These are phyloP conservation scores for Tinea semifulvella DNA, from an alignment of 2,888 invertebrate genomes.

Conservation along the genomic window DNA sequence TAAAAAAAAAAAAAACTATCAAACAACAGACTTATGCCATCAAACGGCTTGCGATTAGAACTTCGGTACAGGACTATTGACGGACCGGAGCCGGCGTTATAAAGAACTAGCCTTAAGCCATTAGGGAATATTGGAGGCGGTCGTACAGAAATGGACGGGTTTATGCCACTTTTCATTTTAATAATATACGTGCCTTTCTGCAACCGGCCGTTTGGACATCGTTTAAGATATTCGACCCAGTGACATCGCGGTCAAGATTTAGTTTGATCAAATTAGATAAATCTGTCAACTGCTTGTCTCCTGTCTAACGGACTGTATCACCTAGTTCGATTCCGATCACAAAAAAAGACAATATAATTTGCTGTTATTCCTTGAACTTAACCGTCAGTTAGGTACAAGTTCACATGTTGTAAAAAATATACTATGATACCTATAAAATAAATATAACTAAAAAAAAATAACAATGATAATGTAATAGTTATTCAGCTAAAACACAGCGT, in stretches of 20 bases:
- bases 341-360: no score
- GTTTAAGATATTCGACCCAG: neutral
- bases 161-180: slow-evolving; percentile 22
- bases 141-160: slow-evolving; percentile 28
- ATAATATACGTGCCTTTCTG: neutral
- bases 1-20: neutral
- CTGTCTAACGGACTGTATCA: neutral
- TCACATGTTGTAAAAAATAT: no score
- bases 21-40: no score
- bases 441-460: no score
- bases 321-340: no score
- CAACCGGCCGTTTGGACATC: neutral
- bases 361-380: no score
- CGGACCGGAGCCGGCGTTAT: slow-evolving; percentile 31
- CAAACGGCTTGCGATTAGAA: slow-evolving; percentile 39
- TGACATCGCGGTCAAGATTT: neutral
- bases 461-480: no score
- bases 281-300: neutral
- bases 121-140: slow-evolving; percentile 44
- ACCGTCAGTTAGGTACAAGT: no score
- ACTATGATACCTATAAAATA: no score
- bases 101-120: slow-evolving; percentile 45
- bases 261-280: neutral
- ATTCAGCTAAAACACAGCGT: no score
- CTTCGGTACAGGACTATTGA: slow-evolving; percentile 36